A percentile compares a stretch with the other conserved stretches of the same genome.
phyloP scores from a whole-genome alignment of 2,797 vertebrate species.

The Cheirogaleus major region DNA sequence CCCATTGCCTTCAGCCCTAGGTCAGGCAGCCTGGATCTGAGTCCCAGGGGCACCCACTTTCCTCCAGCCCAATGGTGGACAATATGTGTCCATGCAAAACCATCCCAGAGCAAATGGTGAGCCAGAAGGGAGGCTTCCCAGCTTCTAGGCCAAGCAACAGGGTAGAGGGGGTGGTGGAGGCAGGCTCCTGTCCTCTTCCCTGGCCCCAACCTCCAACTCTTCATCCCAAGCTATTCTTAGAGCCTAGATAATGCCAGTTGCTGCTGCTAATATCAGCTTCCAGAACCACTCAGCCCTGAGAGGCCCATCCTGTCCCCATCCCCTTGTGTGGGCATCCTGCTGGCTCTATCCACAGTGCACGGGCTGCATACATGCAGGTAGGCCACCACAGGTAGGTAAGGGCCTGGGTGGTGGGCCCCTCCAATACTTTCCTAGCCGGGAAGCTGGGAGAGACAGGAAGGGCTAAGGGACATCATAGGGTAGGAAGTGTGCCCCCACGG shows the following conservation, averaged over 20 bases:
- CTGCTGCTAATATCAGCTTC: conserved; percentile 65
- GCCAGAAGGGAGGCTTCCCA: neutral
- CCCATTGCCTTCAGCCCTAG: neutral
- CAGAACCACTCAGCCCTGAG: conserved; percentile 34
- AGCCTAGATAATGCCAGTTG: conserved; percentile 72
- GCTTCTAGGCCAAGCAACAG: neutral
- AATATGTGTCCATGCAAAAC: neutral
- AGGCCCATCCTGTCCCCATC: neutral
- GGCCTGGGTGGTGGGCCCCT: neutral
- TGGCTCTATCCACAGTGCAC: neutral
- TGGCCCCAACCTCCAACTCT: conserved; percentile 45
- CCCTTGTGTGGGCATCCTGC: neutral
- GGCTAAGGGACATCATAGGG: neutral
- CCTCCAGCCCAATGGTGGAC: neutral
- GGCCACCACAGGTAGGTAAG: neutral
- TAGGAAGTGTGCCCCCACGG: neutral
- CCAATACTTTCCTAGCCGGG: neutral
- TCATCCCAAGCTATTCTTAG: conserved; percentile 72
- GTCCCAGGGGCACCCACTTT: neutral
- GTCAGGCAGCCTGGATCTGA: neutral
- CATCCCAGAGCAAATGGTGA: neutral
- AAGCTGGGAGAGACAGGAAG: neutral
- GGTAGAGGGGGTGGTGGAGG: neutral
- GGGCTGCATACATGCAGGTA: neutral
- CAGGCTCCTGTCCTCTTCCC: conserved; percentile 25